Evolutionary conservation across 2,888 invertebrate species (phyloP), one percentile per base, ranked within the genome.

Genomic region (Tortricodes alternella): DNA sequence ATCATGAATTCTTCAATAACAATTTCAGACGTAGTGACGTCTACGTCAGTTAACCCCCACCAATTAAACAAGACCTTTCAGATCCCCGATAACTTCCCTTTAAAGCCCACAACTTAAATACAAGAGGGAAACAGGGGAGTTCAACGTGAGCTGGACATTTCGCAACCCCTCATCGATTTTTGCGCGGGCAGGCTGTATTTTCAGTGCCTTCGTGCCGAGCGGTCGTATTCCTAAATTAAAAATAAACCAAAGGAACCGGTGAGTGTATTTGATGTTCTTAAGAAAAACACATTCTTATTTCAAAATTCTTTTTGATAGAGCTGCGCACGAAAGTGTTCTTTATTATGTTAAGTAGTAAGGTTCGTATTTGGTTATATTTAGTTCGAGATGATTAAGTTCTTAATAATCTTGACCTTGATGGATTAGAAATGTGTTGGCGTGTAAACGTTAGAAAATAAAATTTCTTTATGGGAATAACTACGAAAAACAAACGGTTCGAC

Each of bases 41-140:
- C 38, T 50, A 70, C 70, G 67, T 68, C 64, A 64, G 53, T 49
- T 67, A 63, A 63, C 55, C 67, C 62, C 59, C 49, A 23, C 77
- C 66, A 74, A 53, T 66, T 59, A 64, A 58, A 11, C 2, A 2
- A 58, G 76, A 72, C 24, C 73, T 48, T 48, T 61, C 51, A 27
- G 35, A 39, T 58, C 50, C 27, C 41, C 58, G 51, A 56, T 24
- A 58, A 37, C 48, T 57, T 13, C 41, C 49, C 53, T 24, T 38
- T 38, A 7, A 9, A 15, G 18, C 8, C 15, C 43, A 58, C 39
- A 34, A 41, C 46, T 23, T 13, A 7, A 21, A 44, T 5, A 13
- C 57, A 38, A 58, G 62, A 59, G 62, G 59, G 51, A 38, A 60
- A 66, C 58, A 37, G 24, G 37, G 58, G 34, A 34, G 58, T 21